Evolutionary conservation across 2,797 vertebrate species (phyloP), one percentile per base, ranked within the genome.

Genomic region (Acanthurus leucopareius): DNA sequence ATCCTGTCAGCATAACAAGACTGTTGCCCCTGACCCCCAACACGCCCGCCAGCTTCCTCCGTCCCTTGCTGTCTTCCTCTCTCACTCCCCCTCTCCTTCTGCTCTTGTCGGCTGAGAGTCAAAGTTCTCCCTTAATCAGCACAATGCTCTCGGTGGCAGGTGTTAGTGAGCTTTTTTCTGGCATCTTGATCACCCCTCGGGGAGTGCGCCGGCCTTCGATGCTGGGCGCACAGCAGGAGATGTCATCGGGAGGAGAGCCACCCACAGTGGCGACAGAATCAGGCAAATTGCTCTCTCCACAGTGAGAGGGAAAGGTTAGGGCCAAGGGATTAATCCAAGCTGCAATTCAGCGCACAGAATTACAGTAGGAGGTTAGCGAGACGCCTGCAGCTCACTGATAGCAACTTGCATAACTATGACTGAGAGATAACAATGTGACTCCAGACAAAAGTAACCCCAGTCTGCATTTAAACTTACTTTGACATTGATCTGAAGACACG

Each of bases 41-140:
- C 77, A 51, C 40, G 22, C 73, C 72, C 19, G 54, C 78, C 14
- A 63, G 69, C 81, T 72, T 75, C 79, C 48, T 69, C 67, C 9
- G 8, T 80, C 74, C 79, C 81, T 80, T 68, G 32, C 85, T 44
- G 45, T 73, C 80, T 71, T 69, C 80, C 75, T 75, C 73, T 4
- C 68, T 49, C 63, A 62, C 83, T 79, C 89, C 85, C 79, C 83
- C 78, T 87, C 85, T 88, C 82, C 76, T 86, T 86, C 86, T 93
- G 84, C 89, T 88, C 81, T 74, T 75, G 85, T 77, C 69, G 56
- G 85, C 87, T 1, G 53, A 80, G 90, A 88, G 91, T 93, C 90
- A 95, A 94, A 92, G 61, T 87, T 84, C 74, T 77, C 84, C 86
- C 94, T 91, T 93, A 94, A 93, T 95, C 80, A 92, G 93, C 95